phyloP scores from a whole-genome alignment of 2,113 vertebrate genomes.

The Scatophagus argus region DNA sequence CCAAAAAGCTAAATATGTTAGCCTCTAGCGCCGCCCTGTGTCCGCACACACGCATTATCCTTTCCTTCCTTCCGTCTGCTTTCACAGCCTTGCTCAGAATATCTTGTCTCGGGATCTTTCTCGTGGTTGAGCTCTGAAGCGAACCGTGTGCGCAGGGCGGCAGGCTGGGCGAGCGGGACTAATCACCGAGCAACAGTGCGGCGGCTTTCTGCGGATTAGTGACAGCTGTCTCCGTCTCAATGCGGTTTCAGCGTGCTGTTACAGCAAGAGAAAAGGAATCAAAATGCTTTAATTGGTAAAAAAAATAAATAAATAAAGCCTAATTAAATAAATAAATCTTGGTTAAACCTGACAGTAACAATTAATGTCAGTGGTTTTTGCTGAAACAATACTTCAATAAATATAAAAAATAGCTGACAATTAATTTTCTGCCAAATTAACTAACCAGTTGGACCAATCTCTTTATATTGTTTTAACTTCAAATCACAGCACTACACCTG shows the following conservation, averaged over 20 bases:
- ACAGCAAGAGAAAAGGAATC: neutral
- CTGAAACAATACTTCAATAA: neutral
- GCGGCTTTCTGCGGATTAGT: constrained; percentile 20
- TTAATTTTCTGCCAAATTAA: neutral
- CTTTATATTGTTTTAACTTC: neutral
- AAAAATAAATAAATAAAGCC: neutral
- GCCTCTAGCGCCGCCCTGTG: constrained; percentile 49
- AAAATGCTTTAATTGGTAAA: neutral
- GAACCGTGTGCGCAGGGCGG: constrained; percentile 2
- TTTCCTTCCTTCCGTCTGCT: neutral
- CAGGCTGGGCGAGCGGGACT: constrained; percentile 5
- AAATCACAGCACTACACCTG: too few species aligned
- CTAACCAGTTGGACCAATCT: neutral
- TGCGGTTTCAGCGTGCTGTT: neutral
- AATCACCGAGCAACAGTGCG: constrained; percentile 25
- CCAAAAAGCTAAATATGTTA: neutral
- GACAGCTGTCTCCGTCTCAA: constrained; percentile 44
- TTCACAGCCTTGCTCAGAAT: neutral
- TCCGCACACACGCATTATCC: neutral
- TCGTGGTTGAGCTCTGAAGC: constrained; percentile 3
- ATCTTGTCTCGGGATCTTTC: neutral
- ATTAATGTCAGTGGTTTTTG: neutral
- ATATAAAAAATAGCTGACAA: neutral
- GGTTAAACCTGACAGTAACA: neutral
- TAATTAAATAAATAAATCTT: neutral